Evolutionary conservation across 2,888 invertebrate species (phyloP), one percentile per base, ranked within the genome.

Genomic region (Scaptomyza polygonia): DNA sequence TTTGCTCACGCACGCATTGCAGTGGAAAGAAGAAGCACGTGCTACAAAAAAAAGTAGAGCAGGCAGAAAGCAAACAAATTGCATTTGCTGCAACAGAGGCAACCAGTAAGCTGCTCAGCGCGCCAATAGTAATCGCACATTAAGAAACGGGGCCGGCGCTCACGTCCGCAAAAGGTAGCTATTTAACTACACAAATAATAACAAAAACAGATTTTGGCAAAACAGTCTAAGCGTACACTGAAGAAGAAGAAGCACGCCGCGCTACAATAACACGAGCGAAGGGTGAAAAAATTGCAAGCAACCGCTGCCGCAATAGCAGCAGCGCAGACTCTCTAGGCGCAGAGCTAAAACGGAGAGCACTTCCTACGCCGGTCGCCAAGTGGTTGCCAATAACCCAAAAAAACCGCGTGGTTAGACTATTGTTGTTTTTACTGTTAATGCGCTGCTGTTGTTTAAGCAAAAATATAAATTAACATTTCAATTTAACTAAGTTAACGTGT

Each of bases 21-120:
- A 62, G 59, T 73, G 16, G 78, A 44, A 81, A 86, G 80, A 81
- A 81, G 80, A 81, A 84, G 80, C 74, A 80, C 87, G 74, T 72
- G 85, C 66, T 30, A 49, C 53, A 56, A 44, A 40, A 44, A 40
- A 44, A 39, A 63, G 40, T 47, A 47, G 51, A 51, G 52, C 44
- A 54, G 42, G 21, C 47, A 49, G 44, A 48, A 71, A 61, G 64
- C 61, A 67, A 62, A 83, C 66, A 82, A 74, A 72, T 56, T 59
- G 45, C 44, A 67, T 43, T 62, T 58, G 47, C 51, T 72, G 57
- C 43, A 61, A 42, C 27, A 25, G 8, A 30, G 39, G 39, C 51
- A 14, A 40, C n/a, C 43, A 39, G 18, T 21, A 25, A 18, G 14
- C 47, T 29, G 8, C n/a, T 0, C n/a, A 39, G 16, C 30, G 54